A percentile compares a stretch with the other conserved stretches of the same genome.
Conservation (phyloP, 2,113 vertebrate species). For the Fregetta grallaria region DNA sequence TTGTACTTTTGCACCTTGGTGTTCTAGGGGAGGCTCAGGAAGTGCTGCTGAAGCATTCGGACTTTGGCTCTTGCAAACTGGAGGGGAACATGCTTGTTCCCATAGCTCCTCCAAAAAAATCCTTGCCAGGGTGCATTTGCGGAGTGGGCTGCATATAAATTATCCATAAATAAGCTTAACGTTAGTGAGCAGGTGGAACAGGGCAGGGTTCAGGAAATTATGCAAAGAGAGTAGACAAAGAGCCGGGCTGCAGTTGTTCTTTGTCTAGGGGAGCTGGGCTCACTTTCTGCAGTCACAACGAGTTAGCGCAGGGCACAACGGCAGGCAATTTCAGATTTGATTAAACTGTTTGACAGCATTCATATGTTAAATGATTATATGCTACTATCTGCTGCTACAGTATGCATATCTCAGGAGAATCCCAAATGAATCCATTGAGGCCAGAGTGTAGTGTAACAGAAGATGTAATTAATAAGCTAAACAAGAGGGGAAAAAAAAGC, state of each 20-base stretch:
- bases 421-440: background rate
- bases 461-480: background rate
- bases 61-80: background rate
- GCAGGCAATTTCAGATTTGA: background rate
- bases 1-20: background rate
- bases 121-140: background rate
- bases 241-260: background rate
- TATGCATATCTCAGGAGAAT: background rate
- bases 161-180: constrained; percentile 24
- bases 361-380: constrained; percentile 30
- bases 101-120: background rate
- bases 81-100: background rate
- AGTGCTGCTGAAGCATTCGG: background rate
- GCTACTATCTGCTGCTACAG: background rate
- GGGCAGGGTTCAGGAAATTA: constrained; percentile 46
- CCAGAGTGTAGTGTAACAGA: background rate
- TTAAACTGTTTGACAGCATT: constrained; percentile 29
- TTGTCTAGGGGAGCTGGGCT: background rate
- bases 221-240: constrained; percentile 29
- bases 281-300: constrained; percentile 12
- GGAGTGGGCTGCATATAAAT: background rate
- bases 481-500: background rate
- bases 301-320: background rate
- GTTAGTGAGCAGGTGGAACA: constrained; percentile 46
- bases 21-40: background rate